These are phyloP conservation scores for Tachina fera DNA, from an alignment of 2,888 invertebrate species.

Conservation along the genomic window DNA sequence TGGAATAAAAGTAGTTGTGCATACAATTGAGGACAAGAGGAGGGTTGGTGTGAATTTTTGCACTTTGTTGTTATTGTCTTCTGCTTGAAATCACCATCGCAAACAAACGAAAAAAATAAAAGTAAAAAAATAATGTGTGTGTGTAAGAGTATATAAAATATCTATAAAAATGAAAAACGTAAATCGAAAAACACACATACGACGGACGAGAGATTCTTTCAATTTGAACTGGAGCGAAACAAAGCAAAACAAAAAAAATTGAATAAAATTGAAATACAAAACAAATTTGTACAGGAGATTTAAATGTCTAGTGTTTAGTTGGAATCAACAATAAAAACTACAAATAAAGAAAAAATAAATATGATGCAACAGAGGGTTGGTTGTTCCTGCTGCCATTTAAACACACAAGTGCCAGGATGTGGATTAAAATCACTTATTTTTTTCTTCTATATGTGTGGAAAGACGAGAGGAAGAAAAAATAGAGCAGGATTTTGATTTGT, in stretches of 20 bases:
- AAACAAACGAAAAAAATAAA: slow-evolving; percentile 41
- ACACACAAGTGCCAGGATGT: slow-evolving; percentile 32
- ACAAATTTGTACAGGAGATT: slow-evolving; percentile 61
- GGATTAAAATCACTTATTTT: slow-evolving; percentile 41
- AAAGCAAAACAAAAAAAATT: background rate
- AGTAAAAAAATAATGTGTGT: slow-evolving; percentile 6
- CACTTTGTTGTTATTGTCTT: slow-evolving; percentile 77
- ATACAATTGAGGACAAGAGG: slow-evolving; percentile 61
- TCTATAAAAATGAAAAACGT: slow-evolving; percentile 11
- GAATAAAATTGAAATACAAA: slow-evolving; percentile 48
- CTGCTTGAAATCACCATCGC: slow-evolving; percentile 62
- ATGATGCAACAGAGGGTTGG: slow-evolving; percentile 70
- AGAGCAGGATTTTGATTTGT: slow-evolving; percentile 14
- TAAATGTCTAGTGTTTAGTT: slow-evolving; percentile 59
- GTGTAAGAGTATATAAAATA: slow-evolving; percentile 46
- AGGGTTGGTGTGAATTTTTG: slow-evolving; percentile 81
- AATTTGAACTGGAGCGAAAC: slow-evolving; percentile 52
- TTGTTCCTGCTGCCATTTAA: slow-evolving; percentile 30
- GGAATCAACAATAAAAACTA: slow-evolving; percentile 56
- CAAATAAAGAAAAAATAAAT: slow-evolving; percentile 47
- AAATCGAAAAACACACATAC: slow-evolving; percentile 45
- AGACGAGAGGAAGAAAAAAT: background rate
- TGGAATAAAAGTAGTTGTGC: slow-evolving; percentile 64
- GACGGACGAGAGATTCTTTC: background rate
- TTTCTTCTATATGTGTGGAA: slow-evolving; percentile 15